These are phyloP conservation scores for Zaprionus lachaisei DNA, from an alignment of 1,140 invertebrate genomes.

Conservation along the genomic window DNA sequence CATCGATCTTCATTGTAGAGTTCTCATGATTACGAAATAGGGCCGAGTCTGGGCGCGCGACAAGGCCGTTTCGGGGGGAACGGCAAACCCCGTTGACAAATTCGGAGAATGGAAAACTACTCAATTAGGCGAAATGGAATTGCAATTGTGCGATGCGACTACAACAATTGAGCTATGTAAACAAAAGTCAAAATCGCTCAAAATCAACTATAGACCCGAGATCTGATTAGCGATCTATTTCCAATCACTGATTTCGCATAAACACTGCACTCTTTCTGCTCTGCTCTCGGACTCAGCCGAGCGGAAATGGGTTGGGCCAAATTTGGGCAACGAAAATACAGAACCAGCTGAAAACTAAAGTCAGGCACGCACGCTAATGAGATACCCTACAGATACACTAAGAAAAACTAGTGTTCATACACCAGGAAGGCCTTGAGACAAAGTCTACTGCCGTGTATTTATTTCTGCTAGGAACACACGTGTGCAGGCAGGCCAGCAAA, in stretches of 20 bases:
- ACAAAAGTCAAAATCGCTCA: slow-evolving; percentile 73
- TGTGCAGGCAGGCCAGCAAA: too few species aligned
- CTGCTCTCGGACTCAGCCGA: slow-evolving; percentile 46
- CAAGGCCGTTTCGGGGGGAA: slow-evolving; percentile 28
- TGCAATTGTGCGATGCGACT: slow-evolving; percentile 51
- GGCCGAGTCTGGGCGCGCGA: slow-evolving; percentile 10
- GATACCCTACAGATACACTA: too few species aligned
- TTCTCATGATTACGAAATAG: slow-evolving; percentile 69
- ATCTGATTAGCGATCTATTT: slow-evolving; percentile 51
- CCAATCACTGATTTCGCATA: slow-evolving; percentile 79
- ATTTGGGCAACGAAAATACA: slow-evolving; percentile 4
- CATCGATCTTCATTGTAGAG: slow-evolving; percentile 21
- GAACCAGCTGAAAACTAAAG: not conserved
- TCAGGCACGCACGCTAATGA: too few species aligned
- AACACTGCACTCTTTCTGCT: slow-evolving; percentile 9
- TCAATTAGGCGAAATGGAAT: slow-evolving; percentile 70
- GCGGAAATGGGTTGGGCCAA: slow-evolving; percentile 64
- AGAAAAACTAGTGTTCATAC: too few species aligned
- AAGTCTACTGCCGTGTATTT: too few species aligned
- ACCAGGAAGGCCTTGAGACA: too few species aligned
- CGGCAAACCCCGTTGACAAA: slow-evolving; percentile 19
- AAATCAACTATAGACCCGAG: slow-evolving; percentile 46
- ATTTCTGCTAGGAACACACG: too few species aligned
- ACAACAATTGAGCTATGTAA: slow-evolving; percentile 51
- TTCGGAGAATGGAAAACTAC: slow-evolving; percentile 68